Base-by-base conservation (phyloP, 2,113 vertebrate species). In the Hypocryptadius cinnamomeus region DNA sequence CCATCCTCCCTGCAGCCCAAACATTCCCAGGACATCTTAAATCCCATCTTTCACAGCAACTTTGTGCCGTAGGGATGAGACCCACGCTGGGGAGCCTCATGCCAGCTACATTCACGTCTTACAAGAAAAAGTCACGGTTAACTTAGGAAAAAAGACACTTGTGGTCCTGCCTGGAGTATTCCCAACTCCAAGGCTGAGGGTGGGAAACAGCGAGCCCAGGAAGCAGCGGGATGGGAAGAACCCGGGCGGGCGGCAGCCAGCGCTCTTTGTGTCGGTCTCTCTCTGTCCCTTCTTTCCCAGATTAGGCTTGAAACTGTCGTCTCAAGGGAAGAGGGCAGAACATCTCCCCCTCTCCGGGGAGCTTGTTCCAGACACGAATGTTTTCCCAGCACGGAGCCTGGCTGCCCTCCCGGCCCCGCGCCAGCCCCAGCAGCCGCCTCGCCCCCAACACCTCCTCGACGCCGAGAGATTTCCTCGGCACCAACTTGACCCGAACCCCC, bases 21-120 rank as follows among this genome's bases (percentile, higher is more conserved):
- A 40, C 10, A 2, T 27, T 56, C 27, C 68, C 40, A 14, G 45
- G 27, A 23, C 45, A 7, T 19, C 61, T 64, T 18, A 71, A 69
- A 61, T 27, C 50, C 2, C 37, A 11, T 5, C 39, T 61, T 72
- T 39, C 61, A 50, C 0, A 0, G 27, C 48, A 76, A 12, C 40
- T 72, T 10, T 1, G 15, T 8, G 20, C 57, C 1, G 1, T 0
- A 37, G 77, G 13, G 27, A 40, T 1, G 15, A 87, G 24, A 61
- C n/a, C 42, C 16, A 33, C 0, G 0, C 6, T 1, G 0, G 59
- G n/a, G 39, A n/a, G 17, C 6, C 61, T 66, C 60, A 15, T 1
- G 2, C 14, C 25, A 48, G 31, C 40, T 42, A 27, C 28, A 14
- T 17, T 24, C 20, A 22, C 23, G 23, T 44, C 20, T 54, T 9